Conservation (phyloP, 2,797 vertebrate genomes). For the Coreius guichenoti region DNA sequence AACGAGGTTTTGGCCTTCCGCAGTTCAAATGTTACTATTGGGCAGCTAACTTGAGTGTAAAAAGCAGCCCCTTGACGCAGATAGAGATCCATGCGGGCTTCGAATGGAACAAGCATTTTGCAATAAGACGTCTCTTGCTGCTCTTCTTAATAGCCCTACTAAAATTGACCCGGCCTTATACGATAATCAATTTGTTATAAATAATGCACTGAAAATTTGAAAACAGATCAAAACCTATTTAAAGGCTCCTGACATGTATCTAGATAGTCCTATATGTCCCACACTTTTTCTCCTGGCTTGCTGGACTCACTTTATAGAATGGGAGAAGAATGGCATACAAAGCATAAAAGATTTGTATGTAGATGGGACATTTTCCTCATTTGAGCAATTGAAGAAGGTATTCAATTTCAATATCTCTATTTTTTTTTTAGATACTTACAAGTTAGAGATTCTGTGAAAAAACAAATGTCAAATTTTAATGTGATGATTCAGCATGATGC, state of each 20-base stretch:
- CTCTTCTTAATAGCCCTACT: background rate
- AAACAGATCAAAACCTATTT: background rate
- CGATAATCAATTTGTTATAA: background rate
- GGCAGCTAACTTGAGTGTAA: background rate
- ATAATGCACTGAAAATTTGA: background rate
- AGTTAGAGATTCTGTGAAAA: no score
- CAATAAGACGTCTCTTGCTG: background rate
- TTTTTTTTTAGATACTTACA: no score
- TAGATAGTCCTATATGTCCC: background rate
- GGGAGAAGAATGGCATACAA: background rate
- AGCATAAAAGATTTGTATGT: background rate
- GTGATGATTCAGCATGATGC: no score
- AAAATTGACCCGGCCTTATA: background rate
- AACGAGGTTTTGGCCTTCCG: background rate
- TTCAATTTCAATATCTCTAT: no score
- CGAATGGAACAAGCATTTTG: slow-evolving; percentile 3
- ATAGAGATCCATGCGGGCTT: background rate
- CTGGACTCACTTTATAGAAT: no score
- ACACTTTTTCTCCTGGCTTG: background rate
- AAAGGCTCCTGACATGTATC: background rate
- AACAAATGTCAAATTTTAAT: no score
- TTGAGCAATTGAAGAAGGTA: no score
- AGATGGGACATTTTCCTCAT: no score
- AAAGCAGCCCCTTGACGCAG: background rate
- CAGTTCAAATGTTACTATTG: slow-evolving; percentile 1